These are phyloP conservation scores for Cryptocheilus praepositus DNA, from an alignment of 2,888 invertebrate genomes.

Conservation along the genomic window DNA sequence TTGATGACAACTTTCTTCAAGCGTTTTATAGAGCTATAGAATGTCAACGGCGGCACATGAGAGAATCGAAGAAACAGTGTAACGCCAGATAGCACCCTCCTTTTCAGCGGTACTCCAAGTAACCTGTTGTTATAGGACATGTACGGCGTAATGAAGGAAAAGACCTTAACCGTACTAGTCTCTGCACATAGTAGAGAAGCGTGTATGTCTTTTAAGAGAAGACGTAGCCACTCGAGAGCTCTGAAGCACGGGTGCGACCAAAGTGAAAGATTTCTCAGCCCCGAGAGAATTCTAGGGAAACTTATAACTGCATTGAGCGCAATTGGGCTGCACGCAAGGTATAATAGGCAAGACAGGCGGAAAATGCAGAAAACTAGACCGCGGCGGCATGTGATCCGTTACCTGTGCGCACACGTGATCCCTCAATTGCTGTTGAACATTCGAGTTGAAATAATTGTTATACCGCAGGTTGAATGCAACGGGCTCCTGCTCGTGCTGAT, in stretches of 20 bases:
- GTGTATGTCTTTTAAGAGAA: too few species aligned
- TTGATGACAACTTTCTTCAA: too few species aligned
- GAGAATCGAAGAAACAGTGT: neutral
- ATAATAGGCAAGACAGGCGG: conserved; percentile 68
- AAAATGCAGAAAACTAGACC: conserved; percentile 54
- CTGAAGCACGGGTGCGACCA: too few species aligned
- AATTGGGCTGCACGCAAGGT: conserved; percentile 71
- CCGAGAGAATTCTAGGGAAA: conserved; percentile 46
- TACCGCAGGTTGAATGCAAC: conserved; percentile 62
- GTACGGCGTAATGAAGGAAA: conserved; percentile 6
- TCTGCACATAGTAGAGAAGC: too few species aligned
- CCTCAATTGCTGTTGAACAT: conserved; percentile 61
- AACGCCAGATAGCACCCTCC: neutral
- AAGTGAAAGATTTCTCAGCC: too few species aligned
- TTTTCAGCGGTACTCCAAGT: too few species aligned
- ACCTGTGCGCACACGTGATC: conserved; percentile 60
- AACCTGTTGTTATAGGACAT: neutral
- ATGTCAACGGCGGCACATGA: too few species aligned
- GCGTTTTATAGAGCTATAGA: too few species aligned
- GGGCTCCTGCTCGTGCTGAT: conserved; percentile 52
- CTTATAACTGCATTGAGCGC: conserved; percentile 68
- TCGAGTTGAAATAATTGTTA: conserved; percentile 61
- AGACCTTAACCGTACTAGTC: too few species aligned
- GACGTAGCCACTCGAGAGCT: too few species aligned
- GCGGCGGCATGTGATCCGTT: conserved; percentile 36